These are phyloP conservation scores for Dryocosmus kuriphilus DNA, from an alignment of 2,888 invertebrate genomes.

Conservation along the genomic window DNA sequence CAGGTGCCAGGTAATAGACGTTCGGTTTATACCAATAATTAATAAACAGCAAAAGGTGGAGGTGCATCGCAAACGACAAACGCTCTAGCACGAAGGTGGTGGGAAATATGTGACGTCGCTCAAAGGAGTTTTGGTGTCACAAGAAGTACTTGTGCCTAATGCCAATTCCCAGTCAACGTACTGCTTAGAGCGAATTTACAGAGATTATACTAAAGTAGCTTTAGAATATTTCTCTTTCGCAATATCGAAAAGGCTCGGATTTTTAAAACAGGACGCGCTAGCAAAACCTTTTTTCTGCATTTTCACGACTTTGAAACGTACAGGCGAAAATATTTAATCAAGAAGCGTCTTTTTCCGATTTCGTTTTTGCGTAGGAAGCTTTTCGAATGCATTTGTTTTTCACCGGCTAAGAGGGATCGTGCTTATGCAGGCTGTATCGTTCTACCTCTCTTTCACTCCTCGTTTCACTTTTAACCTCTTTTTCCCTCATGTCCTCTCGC, in stretches of 20 bases:
- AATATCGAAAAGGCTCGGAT: constrained; percentile 40
- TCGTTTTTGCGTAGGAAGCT: constrained; percentile 57
- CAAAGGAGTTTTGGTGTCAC: constrained; percentile 48
- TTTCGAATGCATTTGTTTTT: constrained; percentile 64
- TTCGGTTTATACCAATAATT: constrained; percentile 72
- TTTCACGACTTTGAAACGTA: no score
- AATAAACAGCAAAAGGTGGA: constrained; percentile 61
- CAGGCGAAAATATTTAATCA: constrained; percentile 59
- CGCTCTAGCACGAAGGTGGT: constrained; percentile 67
- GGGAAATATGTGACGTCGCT: constrained; percentile 63
- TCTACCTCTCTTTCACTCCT: constrained; percentile 42
- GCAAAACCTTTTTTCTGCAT: constrained; percentile 9
- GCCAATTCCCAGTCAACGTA: constrained; percentile 34
- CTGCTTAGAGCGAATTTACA: constrained; percentile 50
- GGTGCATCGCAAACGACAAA: constrained; percentile 55
- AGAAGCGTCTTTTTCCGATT: constrained; percentile 51
- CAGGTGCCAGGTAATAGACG: constrained; percentile 86
- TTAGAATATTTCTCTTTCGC: constrained; percentile 52
- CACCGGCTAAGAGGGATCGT: constrained; percentile 53
- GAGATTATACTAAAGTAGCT: constrained; percentile 53
- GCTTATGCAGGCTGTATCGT: constrained; percentile 48
- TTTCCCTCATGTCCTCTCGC: constrained; percentile 29
- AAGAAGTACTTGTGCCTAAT: background rate
- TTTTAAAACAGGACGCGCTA: constrained; percentile 1
- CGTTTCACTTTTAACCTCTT: constrained; percentile 37